Evolutionary conservation across 2,888 invertebrate species (phyloP), one percentile per base, ranked within the genome.

Genomic region (Drosophila meridiana): DNA sequence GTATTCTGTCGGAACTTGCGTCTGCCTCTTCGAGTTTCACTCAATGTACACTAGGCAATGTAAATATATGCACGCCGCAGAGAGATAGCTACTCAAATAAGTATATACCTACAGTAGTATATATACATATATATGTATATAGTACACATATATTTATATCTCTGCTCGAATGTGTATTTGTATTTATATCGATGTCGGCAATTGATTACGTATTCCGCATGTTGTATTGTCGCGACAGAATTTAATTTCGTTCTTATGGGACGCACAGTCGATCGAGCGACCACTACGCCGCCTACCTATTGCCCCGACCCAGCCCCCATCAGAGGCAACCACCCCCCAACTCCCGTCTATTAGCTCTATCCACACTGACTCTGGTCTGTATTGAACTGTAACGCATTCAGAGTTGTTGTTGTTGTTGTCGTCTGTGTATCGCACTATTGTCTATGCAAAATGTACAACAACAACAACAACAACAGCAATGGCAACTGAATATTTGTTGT

Each of bases 161-260:
- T 63, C 28, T 63, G 43, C 30, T 62, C 14, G 36, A 13, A 28
- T 56, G 30, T 69, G 53, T 68, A 53, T 69, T 60, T 74, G 69
- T 78, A 76, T 69, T 68, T 78, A 78, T 82, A 83, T 71, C 79
- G 74, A 74, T 78, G 80, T 70, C 70, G 78, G 69, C 82, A 90
- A 89, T 91, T 90, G 91, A 90, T 91, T 91, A 90, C 80, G 82
- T 89, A 91, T 91, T 87, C 91, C 74, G 82, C 84, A 83, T 87
- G 82, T 80, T 83, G 79, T 76, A 83, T 83, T 89, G 90, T 87
- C 87, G 91, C 90, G 90, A 89, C 91, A 90, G 91, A 91, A 91
- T 90, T 91, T 85, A 86, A 91, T 91, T 91, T 83, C 69, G 76
- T 87, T 90, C 91, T 89, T 87, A 76, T 83, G 85, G 89, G 80